Conservation (phyloP, 2,888 invertebrate species). For the Andrena hattorfiana region DNA sequence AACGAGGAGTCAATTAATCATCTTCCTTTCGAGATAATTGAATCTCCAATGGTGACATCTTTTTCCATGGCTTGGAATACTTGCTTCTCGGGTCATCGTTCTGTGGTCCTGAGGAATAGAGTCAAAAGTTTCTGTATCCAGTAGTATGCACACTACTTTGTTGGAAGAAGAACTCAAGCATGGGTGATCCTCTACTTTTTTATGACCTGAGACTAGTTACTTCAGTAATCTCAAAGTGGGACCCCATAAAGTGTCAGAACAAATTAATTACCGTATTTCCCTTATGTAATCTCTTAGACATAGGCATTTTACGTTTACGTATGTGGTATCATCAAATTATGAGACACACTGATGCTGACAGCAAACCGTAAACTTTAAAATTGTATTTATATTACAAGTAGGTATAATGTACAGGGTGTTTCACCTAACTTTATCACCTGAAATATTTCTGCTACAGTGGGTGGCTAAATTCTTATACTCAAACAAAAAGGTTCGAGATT, state of each 20-base stretch:
- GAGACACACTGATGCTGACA: not conserved
- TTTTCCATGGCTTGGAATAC: not conserved
- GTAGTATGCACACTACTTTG: no score
- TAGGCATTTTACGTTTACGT: not conserved
- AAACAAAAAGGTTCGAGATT: no score
- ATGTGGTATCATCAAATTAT: not conserved
- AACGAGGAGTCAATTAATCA: conserved; percentile 41
- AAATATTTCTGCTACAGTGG: no score
- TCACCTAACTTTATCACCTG: no score
- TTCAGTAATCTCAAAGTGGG: no score
- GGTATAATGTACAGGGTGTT: not conserved
- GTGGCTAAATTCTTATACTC: no score
- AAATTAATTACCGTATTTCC: no score
- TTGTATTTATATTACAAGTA: conserved; percentile 1
- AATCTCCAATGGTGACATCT: conserved; percentile 23
- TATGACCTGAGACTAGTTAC: no score
- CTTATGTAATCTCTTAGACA: conserved; percentile 2
- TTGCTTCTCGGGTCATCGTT: conserved; percentile 9
- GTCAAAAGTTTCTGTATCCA: not conserved
- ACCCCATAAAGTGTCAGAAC: no score
- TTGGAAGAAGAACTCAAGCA: no score
- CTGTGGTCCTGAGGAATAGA: not conserved
- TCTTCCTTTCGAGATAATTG: conserved; percentile 29
- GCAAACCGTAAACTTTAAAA: not conserved
- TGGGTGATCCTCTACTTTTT: no score